Evolutionary conservation across 2,888 invertebrate genomes (phyloP), one percentile per base, ranked within the genome.

Genomic region (Augochlorella aurata): DNA sequence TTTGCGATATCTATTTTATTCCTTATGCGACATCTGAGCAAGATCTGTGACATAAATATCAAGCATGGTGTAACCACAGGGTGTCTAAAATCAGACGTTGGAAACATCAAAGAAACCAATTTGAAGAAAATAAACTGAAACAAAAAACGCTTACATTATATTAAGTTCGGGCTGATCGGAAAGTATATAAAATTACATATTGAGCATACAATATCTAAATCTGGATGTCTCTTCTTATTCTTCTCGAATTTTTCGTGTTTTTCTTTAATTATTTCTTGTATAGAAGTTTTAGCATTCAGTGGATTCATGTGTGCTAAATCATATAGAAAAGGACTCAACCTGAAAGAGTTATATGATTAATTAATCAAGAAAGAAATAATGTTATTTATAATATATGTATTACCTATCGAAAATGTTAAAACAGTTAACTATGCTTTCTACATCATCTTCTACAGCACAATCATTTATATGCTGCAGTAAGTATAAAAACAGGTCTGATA

Each of bases 21-120:
- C 88, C 94, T 95, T 29, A 97, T 95, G 86, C 95, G 95, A 74
- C 96, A 95, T 88, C 94, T 94, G 3, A 95, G 94, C 88, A 98
- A 93, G 90, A 98, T 96, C 93, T 98, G 97, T 58, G 97, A 95
- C 94, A 98, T 97, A 88, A 98, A 97, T 84, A 97, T 94, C 87
- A 97, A 90, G 44, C 95, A 94, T n/a, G 98, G 98, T 18, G 97
- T 97, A n/a, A 97, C 97, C 5, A 99, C 96, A 0, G 96, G 96
- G 95, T 99, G 99, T 61, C 96, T 95, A 92, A 97, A 98, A 94
- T 99, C 99, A 0, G 98, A 98, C 0, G 98, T 90, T 74, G 98
- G 97, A 94, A 97, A 99, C 74, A 99, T 92, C 65, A 97, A 93
- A 10, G 97, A 96, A 5, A 98, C 95, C 84, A 98, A 91, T 94